phyloP scores from a whole-genome alignment of 2,113 vertebrate species.

The Chloroceryle aenea region DNA sequence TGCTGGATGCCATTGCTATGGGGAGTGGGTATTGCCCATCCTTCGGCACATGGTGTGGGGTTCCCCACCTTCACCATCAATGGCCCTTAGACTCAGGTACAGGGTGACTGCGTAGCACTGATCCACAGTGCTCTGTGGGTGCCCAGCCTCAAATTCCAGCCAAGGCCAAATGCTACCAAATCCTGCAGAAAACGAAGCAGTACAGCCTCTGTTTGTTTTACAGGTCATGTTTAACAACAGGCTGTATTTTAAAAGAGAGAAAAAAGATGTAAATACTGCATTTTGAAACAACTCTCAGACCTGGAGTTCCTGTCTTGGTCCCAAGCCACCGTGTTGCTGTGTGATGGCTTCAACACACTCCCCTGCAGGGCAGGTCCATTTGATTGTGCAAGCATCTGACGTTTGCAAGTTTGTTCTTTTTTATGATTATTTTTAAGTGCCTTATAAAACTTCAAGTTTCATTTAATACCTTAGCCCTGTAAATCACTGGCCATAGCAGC shows the following conservation, averaged over 20 bases:
- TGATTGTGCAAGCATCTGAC: neutral
- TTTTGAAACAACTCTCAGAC: neutral
- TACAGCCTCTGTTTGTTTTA: neutral
- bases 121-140: neutral
- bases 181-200: neutral
- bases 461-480: neutral
- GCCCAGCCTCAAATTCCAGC: neutral
- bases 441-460: neutral
- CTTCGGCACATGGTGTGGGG: neutral
- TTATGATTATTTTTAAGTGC: neutral
- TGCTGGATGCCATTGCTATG: neutral
- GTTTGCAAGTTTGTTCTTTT: neutral
- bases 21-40: accelerated
- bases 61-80: neutral
- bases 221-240: neutral
- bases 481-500: neutral
- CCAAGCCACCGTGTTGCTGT: neutral
- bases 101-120: neutral
- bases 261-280: neutral
- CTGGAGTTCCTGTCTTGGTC: neutral
- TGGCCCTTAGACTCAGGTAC: neutral
- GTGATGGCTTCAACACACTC: neutral
- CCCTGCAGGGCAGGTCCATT: neutral
- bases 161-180: neutral
- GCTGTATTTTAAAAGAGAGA: neutral